These are phyloP conservation scores for Hofmannophila pseudospretella DNA, from an alignment of 2,888 invertebrate genomes.

Conservation along the genomic window DNA sequence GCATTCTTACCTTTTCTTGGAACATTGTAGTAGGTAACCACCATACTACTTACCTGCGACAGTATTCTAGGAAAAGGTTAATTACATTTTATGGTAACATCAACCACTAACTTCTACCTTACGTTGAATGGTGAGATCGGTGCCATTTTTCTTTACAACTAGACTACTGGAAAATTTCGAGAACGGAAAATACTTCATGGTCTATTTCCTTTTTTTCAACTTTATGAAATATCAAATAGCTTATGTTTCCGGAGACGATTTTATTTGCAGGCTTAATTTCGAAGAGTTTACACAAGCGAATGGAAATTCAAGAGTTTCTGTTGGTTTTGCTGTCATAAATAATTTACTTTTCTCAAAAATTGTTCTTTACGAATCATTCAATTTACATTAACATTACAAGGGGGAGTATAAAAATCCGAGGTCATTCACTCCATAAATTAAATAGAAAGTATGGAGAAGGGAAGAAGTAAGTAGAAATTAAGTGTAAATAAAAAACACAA, in stretches of 20 bases:
- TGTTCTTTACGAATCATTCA: too few species aligned
- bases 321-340: neutral
- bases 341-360: neutral
- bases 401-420: neutral
- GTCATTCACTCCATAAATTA: neutral
- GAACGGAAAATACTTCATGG: too few species aligned
- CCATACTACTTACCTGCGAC: too few species aligned
- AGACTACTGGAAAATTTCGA: too few species aligned
- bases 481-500: neutral
- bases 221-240: neutral
- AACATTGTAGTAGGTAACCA: conserved; percentile 20
- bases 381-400: neutral
- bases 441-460: too few species aligned
- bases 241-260: neutral
- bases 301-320: neutral
- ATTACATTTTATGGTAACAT: conserved; percentile 37
- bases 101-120: conserved; percentile 1
- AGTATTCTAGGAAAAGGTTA: conserved; percentile 44
- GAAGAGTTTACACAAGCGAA: neutral
- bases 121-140: too few species aligned
- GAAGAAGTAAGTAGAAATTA: neutral
- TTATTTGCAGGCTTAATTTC: neutral
- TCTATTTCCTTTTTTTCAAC: too few species aligned
- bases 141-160: too few species aligned
- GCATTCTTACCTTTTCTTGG: conserved; percentile 26